Conservation (phyloP, 2,888 invertebrate species). For the Brenthis hecate region DNA sequence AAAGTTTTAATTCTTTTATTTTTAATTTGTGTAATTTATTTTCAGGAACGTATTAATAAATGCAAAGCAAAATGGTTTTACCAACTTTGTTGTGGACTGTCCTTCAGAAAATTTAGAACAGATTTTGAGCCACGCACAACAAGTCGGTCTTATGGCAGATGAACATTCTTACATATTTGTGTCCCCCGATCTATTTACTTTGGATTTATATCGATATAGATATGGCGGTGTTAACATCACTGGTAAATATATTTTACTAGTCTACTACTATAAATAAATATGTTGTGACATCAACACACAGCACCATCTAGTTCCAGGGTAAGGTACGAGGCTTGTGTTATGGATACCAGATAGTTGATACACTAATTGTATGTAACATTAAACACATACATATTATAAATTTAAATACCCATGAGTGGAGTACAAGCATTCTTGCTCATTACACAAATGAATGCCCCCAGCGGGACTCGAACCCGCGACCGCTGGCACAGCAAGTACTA, state of each 20-base stretch:
- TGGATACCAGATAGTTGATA: too few species aligned
- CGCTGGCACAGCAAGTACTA: too few species aligned
- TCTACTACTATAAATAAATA: too few species aligned
- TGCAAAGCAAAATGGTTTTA: slow-evolving; percentile 86
- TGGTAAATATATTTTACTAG: slow-evolving; percentile 60
- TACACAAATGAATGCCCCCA: too few species aligned
- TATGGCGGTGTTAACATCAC: slow-evolving; percentile 93
- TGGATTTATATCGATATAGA: slow-evolving; percentile 89
- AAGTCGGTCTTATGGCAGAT: slow-evolving; percentile 92
- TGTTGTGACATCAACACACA: too few species aligned
- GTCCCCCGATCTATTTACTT: slow-evolving; percentile 89
- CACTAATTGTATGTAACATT: too few species aligned
- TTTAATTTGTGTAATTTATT: slow-evolving; percentile 28
- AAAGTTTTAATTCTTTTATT: neutral
- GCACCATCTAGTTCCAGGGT: too few species aligned
- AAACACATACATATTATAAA: too few species aligned
- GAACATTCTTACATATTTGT: slow-evolving; percentile 90
- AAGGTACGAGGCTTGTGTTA: too few species aligned
- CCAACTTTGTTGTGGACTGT: slow-evolving; percentile 89
- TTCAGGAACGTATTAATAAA: slow-evolving; percentile 85
- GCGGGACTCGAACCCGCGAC: too few species aligned
- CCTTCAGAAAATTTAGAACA: slow-evolving; percentile 78
- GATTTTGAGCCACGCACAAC: slow-evolving; percentile 86
- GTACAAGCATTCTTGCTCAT: too few species aligned
- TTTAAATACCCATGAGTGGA: too few species aligned